A percentile compares a stretch with the other conserved stretches of the same genome.
Evolutionary conservation across 2,113 vertebrate genomes (phyloP).

Genomic region (Pangasianodon hypophthalmus): DNA sequence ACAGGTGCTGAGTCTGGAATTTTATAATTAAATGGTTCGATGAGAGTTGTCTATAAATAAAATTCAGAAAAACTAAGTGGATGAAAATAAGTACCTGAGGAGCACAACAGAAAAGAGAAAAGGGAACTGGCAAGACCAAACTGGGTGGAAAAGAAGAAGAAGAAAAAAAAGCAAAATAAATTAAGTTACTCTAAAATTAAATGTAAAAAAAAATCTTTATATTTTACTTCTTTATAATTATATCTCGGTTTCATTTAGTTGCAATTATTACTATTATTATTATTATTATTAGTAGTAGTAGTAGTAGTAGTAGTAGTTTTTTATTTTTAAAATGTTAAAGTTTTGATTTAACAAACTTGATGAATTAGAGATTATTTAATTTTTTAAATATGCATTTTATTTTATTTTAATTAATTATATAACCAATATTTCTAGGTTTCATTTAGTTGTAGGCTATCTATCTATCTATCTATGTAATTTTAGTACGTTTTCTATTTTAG

Average conservation of each 20-base stretch:
- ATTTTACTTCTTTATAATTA: too few relatives aligned
- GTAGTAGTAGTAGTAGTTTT: too few relatives aligned
- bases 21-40: not conserved
- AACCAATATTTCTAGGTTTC: not conserved
- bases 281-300: too few relatives aligned
- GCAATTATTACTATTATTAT: too few relatives aligned
- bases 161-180: not conserved
- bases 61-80: not conserved
- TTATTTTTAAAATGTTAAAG: not conserved
- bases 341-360: not conserved
- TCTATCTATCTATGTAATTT: not conserved
- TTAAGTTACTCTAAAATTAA: not conserved
- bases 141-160: not conserved
- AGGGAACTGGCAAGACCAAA: not conserved
- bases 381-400: not conserved
- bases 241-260: too few relatives aligned
- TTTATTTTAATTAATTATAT: not conserved
- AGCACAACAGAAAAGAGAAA: not conserved
- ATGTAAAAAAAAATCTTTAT: too few relatives aligned
- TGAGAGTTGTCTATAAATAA: not conserved
- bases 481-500: too few relatives aligned
- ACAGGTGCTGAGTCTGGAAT: not conserved
- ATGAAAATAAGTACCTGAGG: not conserved
- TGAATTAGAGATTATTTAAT: not conserved
- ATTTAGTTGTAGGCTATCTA: not conserved